phyloP scores from a whole-genome alignment of 92 coral and sea anemone genomes.

The Epizoanthus scotinus region DNA sequence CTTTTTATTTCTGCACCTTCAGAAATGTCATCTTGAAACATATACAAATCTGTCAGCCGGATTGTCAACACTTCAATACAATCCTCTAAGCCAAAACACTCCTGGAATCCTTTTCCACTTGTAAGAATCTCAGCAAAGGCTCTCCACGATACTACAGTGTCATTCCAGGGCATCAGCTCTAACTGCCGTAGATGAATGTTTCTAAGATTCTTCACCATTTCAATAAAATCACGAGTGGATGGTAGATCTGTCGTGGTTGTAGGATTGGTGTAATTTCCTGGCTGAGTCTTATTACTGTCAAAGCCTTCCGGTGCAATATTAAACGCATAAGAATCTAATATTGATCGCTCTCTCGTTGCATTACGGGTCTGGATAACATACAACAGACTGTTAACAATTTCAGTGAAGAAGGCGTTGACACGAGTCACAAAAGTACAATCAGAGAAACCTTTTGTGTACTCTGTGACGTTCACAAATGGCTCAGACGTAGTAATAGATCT shows the following conservation, averaged over 20 bases:
- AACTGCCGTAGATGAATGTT: neutral
- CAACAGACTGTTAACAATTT: constrained; percentile 39
- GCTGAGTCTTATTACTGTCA: neutral
- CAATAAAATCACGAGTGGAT: neutral
- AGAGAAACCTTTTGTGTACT: neutral
- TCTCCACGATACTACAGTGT: constrained; percentile 24
- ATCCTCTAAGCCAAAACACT: constrained; percentile 52
- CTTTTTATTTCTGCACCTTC: constrained; percentile 19
- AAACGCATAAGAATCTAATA: neutral
- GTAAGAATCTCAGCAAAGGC: constrained; percentile 35
- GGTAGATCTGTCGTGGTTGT: neutral
- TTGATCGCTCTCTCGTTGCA: neutral
- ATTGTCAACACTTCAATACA: constrained; percentile 39
- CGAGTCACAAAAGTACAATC: constrained; percentile 26
- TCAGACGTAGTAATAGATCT: constrained; percentile 9
- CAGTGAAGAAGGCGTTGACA: constrained; percentile 43
- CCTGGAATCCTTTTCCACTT: constrained; percentile 24
- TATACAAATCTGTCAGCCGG: constrained; percentile 45
- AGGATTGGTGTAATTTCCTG: neutral
- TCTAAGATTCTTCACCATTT: constrained; percentile 9
- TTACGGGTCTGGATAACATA: constrained; percentile 8
- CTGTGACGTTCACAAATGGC: constrained; percentile 30
- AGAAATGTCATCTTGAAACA: constrained; percentile 24
- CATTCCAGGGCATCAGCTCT: constrained; percentile 27
- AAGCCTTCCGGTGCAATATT: neutral